Evolutionary conservation across 2,888 invertebrate genomes (phyloP), one percentile per base, ranked within the genome.

Genomic region (Eupithecia tripunctaria): DNA sequence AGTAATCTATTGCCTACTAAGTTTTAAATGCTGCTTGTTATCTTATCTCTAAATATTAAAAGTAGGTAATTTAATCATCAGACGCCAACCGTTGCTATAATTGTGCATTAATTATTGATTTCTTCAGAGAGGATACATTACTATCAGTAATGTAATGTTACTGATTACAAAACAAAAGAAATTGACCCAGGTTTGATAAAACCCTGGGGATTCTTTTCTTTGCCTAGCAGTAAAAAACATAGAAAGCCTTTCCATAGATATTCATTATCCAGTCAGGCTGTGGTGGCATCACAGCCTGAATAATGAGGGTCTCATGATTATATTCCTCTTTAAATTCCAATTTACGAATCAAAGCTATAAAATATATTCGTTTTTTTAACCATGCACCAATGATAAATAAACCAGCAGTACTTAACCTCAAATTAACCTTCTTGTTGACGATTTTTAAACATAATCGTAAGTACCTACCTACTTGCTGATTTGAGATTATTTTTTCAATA

Each of bases 11-110:
- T 18, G 43, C 18, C 43, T 43, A 43, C 43, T 43, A 18, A n/a
- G 47, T n/a, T 47, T n/a, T 36, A 2, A 41, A 36, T 29, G 56
- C 65, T 70, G 41, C 59, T 59, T 65, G 29, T 29, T n/a, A 70
- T 66, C 65, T 70, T 6, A 65, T 70, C 65, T 36, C 12, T 21
- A 15, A 15, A 59, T 59, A 56, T 47, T 15, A 25, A 41, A 65
- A 65, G 8, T 64, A 25, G 25, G 51, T 29, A 59, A 14, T 59
- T 21, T 27, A 27, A 27, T 59, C 25, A 59, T 47, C 8, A n/a
- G n/a, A n/a, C 47, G n/a, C 47, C 43, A 43, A 12, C 56, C 5
- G 15, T 14, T 27, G 27, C 59, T n/a, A 25, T 25, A 14, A 14
- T 14, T 25, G 27, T 59, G 59, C 27, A 14, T 59, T 14, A 14